phyloP scores from a whole-genome alignment of 2,113 vertebrate genomes.

The Merops nubicus region DNA sequence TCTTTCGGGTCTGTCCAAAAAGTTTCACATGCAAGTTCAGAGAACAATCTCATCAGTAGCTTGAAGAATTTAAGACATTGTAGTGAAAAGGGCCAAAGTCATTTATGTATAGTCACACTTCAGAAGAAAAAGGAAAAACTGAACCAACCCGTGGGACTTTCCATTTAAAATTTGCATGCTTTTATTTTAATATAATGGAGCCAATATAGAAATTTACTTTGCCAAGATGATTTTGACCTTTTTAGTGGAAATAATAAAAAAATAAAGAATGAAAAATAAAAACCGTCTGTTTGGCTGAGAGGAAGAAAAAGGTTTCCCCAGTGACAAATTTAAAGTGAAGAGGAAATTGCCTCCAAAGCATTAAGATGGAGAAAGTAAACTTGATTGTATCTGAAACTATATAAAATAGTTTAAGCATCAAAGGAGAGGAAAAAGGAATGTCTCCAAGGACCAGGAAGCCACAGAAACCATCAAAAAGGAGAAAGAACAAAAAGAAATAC shows the following conservation, averaged over 20 bases:
- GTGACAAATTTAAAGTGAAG: constrained; percentile 73
- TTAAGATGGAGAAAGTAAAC: constrained; percentile 44
- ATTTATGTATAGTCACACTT: not conserved
- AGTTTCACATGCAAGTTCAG: not conserved
- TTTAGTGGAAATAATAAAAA: not conserved
- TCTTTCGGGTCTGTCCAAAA: not conserved
- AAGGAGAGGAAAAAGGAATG: constrained; percentile 35
- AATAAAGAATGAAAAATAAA: constrained; percentile 52
- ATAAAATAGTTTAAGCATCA: constrained; percentile 62
- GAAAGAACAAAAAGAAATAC: not conserved
- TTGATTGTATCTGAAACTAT: constrained; percentile 62
- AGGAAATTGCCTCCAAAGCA: constrained; percentile 72
- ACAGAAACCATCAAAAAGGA: constrained; percentile 16
- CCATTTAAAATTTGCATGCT: not conserved
- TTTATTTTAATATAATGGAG: constrained; percentile 43
- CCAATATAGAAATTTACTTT: constrained; percentile 39
- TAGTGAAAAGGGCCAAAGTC: not conserved
- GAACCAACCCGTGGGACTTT: not conserved
- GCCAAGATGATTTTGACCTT: constrained; percentile 43
- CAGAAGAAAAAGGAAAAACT: not conserved
- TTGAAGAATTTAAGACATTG: not conserved
- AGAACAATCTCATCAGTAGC: not conserved
- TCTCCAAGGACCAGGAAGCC: constrained; percentile 5
- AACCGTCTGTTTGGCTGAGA: constrained; percentile 76
- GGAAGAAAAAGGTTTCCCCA: constrained; percentile 65